Base-by-base conservation (phyloP, 2,113 vertebrate genomes). In the Illadopsis cleaveri region DNA sequence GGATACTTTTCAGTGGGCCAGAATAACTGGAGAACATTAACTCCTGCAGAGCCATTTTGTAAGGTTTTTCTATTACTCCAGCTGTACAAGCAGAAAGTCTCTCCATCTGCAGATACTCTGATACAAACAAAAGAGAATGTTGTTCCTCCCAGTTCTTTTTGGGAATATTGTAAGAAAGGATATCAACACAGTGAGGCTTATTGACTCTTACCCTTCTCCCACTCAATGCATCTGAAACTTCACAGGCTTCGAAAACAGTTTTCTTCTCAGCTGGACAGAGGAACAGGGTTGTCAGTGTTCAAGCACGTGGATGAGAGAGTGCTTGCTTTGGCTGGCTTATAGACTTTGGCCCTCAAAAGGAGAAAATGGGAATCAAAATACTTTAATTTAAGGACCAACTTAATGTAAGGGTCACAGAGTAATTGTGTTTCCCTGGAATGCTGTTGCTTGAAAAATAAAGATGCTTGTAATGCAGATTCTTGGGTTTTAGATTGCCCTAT, bases 401-500 rank as follows among this genome's bases (percentile, higher is more conserved):
- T 91, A 50, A 90, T 42, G 23, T 30, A 94, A 82, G 33, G n/a
- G 56, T 79, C 64, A 68, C 42, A 68, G 61, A 89, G 11, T 71
- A 84, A 83, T 45, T 91, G 38, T 50, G 40, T 58, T 86, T 88
- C 38, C 50, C 56, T 66, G 50, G 31, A 61, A 66, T 50, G 47
- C 19, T 71, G 65, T 15, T 66, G 50, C 42, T 62, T 62, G 33
- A 71, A 94, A 93, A 86, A 80, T n/a, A 79, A 83, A 75, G 48
- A 77, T 62, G 13, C 68, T 86, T 77, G 12, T n/a, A 66, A 62
- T 61, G 64, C 19, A 81, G 62, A 78, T 78, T 84, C 68, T 47
- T 60, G 47, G 24, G 51, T 28, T 92, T 96, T 75, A 83, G 60
- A 68, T 12, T 89, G 94, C 44, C 93, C 89, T 93, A 56, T 75